Base-by-base conservation (phyloP, 2,113 vertebrate species). In the Eupsittula cactorum region DNA sequence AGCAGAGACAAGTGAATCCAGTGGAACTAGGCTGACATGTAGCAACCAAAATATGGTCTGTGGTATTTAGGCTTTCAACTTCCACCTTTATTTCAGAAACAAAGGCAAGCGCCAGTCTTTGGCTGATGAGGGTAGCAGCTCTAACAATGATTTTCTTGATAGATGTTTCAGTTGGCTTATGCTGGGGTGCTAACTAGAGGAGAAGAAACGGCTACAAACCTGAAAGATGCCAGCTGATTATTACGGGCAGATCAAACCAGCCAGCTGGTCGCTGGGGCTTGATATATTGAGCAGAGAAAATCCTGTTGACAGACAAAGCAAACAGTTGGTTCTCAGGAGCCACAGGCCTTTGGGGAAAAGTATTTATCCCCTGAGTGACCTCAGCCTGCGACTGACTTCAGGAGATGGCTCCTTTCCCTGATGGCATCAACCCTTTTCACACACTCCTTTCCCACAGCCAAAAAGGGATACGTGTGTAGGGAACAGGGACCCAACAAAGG, bases 281-380 rank as follows among this genome's bases (percentile, higher is more conserved):
- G 96, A 97, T 97, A 96, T 93, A 96, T 95, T 94, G 95, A 97
- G 96, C 96, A 96, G 96, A 96, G 96, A 94, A 97, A 97, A 96
- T 97, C 74, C 70, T 92, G 86, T 91, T 97, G 96, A 96, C 95
- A 96, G 83, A 88, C 95, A 96, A n/a, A 92, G 95, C 93, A 95
- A 96, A 85, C 94, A 93, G 74, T 96, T 96, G 86, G 88, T 96
- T 97, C 94, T 96, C 93, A 95, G 95, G 93, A 97, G 84, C 92
- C 92, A 89, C 88, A 89, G 74, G 96, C 95, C 95, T 97, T 89
- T 96, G 83, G 92, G 77, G 92, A 70, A 95, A 96, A 96, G 78
- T 94, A 97, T 96, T 96, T 96, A 97, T 97, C 95, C 95, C 83
- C 93, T 96, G 93, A 86, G 88, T 96, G 93, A 97, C 96, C 91